A percentile compares a stretch with the other conserved stretches of the same genome.
phyloP scores from a whole-genome alignment of 2,113 vertebrate species.

The Crotalus viridis region DNA sequence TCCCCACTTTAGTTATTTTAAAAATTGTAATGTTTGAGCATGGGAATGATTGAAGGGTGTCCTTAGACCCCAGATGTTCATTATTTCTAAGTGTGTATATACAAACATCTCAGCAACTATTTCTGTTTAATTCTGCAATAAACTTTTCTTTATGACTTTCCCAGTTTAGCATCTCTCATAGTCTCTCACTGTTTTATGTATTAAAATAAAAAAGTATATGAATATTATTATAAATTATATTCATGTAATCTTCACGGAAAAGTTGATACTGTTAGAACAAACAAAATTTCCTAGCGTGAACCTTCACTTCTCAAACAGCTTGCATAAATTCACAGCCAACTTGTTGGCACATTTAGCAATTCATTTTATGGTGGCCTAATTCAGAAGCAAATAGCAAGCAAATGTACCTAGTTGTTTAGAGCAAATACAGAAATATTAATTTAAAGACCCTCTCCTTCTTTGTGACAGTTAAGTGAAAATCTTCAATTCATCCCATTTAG shows the following conservation, averaged over 20 bases:
- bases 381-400: neutral
- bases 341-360: neutral
- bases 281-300: slow-evolving; percentile 13
- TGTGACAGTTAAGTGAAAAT: neutral
- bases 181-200: neutral
- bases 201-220: neutral
- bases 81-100: neutral
- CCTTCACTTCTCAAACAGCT: neutral
- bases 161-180: neutral
- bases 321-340: neutral
- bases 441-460: neutral
- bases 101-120: neutral
- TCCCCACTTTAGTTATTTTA: neutral
- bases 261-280: neutral
- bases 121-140: neutral
- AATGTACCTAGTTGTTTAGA: neutral
- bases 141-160: neutral
- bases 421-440: neutral
- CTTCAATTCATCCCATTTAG: neutral
- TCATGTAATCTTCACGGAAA: neutral
- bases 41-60: neutral
- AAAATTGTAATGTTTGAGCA: neutral
- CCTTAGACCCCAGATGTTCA: neutral
- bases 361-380: neutral
- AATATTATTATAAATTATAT: slow-evolving; percentile 21